These are phyloP conservation scores for Catharus fuscescens DNA, from an alignment of 2,113 vertebrate species.

Conservation along the genomic window DNA sequence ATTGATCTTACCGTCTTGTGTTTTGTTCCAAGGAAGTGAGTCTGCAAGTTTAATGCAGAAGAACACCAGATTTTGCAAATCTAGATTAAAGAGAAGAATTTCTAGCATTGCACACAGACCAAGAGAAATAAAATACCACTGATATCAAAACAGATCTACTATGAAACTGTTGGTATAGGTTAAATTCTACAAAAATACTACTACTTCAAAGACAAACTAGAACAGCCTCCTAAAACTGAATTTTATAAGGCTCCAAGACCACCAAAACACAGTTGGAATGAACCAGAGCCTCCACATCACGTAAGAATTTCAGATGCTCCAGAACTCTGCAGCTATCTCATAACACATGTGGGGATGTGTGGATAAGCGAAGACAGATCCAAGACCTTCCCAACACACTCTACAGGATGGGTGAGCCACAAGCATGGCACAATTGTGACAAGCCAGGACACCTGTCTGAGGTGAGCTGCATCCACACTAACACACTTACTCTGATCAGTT, in stretches of 20 bases:
- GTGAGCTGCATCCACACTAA: background rate
- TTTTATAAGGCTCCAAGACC: background rate
- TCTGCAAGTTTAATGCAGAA: slow-evolving; percentile 62
- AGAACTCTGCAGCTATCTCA: background rate
- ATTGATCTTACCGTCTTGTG: slow-evolving; percentile 48
- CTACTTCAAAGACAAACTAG: background rate
- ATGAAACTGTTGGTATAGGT: fast-evolving
- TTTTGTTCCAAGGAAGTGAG: slow-evolving; percentile 58
- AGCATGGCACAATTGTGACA: fast-evolving
- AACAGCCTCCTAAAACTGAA: background rate
- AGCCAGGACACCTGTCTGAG: background rate
- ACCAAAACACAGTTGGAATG: background rate
- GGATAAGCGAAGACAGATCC: background rate
- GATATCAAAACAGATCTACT: background rate
- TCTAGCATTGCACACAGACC: background rate
- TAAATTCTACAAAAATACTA: background rate
- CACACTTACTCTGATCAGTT: background rate
- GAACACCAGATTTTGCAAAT: slow-evolving; percentile 68
- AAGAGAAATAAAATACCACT: background rate
- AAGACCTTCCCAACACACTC: background rate
- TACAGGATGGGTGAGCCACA: background rate
- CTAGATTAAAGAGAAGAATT: slow-evolving; percentile 40
- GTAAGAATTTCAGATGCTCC: background rate
- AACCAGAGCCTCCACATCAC: background rate
- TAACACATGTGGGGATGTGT: too few species aligned